Percentiles rank a stretch among this genome's conserved stretches.
These are phyloP conservation scores for Parthenolecanium corni DNA, from an alignment of 2,888 invertebrate species.

Conservation along the genomic window DNA sequence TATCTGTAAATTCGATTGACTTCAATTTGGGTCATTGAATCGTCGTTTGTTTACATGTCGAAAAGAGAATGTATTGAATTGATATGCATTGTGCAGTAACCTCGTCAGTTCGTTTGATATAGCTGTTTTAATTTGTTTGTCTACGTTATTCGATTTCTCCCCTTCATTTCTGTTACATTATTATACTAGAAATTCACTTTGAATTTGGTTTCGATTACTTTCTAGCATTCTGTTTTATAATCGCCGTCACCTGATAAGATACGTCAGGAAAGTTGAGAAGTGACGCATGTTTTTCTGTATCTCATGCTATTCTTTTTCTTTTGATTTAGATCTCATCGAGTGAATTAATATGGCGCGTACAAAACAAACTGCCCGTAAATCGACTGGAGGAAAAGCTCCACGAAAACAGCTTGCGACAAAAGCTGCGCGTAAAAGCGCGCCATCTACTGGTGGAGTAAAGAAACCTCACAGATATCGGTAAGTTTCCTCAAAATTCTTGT, in stretches of 20 bases:
- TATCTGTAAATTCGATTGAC: too few species aligned
- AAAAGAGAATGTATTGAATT: background rate
- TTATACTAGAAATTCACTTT: too few species aligned
- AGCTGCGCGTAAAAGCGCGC: conserved; percentile 45
- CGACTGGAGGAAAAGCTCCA: conserved; percentile 47
- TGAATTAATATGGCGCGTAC: conserved; percentile 44
- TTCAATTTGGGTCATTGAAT: too few species aligned
- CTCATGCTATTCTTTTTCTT: background rate
- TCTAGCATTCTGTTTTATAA: background rate
- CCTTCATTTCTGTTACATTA: background rate
- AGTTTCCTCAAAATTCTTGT: background rate
- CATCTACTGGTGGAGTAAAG: conserved; percentile 46
- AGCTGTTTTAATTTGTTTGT: background rate
- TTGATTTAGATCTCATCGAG: background rate
- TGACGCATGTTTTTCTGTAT: background rate
- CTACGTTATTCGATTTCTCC: background rate
- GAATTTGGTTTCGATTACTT: too few species aligned
- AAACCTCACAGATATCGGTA: conserved; percentile 44
- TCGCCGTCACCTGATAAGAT: background rate
- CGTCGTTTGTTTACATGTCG: too few species aligned
- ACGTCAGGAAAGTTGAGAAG: background rate
- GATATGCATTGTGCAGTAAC: background rate
- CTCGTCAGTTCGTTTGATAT: background rate
- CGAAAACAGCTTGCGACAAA: conserved; percentile 46
- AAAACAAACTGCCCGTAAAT: conserved; percentile 47